Conservation (phyloP, 2,113 vertebrate genomes). For the Microcebus ravelobensis region DNA sequence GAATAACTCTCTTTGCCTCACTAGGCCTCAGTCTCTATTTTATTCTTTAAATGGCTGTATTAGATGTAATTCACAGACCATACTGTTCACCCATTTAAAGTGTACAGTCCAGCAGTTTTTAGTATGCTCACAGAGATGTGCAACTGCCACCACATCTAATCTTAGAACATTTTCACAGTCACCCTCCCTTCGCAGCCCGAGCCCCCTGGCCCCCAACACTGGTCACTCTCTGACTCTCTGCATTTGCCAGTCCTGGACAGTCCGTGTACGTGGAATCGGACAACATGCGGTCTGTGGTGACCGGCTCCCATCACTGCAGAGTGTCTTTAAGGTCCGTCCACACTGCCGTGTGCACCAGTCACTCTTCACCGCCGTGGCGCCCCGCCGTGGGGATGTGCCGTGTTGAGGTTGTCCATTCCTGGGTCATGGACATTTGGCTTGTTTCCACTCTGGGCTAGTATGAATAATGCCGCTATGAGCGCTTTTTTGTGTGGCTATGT, state of each 20-base stretch:
- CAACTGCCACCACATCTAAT: not conserved
- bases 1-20: not conserved
- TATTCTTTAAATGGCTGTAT: not conserved
- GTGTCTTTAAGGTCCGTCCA: not conserved
- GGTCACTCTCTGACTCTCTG: not conserved
- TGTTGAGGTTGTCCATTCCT: not conserved
- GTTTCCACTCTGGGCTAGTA: not conserved
- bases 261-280: not conserved
- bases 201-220: not conserved
- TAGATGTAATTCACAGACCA: not conserved
- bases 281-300: not conserved
- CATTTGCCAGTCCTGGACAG: not conserved
- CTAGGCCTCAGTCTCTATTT: not conserved
- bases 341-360: too few species aligned
- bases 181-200: not conserved
- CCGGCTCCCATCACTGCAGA: not conserved
- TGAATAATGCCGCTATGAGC: not conserved
- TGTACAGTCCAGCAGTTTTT: not conserved
- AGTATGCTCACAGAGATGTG: not conserved
- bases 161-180: not conserved
- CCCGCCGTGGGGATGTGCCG: too few species aligned
- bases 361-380: too few species aligned
- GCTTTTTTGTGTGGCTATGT: not conserved
- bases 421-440: not conserved
- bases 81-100: not conserved